A percentile compares a stretch with the other conserved stretches of the same genome.
phyloP scores from a whole-genome alignment of 2,888 invertebrate species.

The Chrysodeixis includens region DNA sequence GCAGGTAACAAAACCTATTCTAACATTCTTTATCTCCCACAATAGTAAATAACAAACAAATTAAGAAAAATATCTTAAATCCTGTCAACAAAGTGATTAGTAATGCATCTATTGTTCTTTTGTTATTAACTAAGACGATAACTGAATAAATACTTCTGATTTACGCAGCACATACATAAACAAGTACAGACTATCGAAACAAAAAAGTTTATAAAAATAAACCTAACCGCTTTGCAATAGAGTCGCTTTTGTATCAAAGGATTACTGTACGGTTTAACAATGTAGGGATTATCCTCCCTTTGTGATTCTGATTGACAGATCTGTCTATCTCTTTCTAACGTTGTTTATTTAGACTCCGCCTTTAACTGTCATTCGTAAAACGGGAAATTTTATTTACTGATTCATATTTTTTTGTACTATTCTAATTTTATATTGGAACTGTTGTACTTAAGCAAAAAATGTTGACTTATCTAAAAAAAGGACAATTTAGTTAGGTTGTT shows the following conservation, averaged over 20 bases:
- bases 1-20: conserved; percentile 18
- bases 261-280: conserved; percentile 43
- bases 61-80: conserved; percentile 39
- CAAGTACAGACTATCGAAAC: conserved; percentile 12
- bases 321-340: conserved; percentile 62
- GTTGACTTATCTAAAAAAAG: not conserved
- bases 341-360: conserved; percentile 67
- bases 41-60: conserved; percentile 40
- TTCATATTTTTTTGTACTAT: not conserved
- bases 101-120: conserved; percentile 49
- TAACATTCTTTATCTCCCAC: conserved; percentile 18
- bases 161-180: conserved; percentile 37
- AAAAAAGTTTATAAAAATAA: not conserved
- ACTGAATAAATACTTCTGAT: conserved; percentile 36
- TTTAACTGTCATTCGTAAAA: conserved; percentile 31
- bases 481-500: no score
- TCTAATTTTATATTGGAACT: no score
- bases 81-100: conserved; percentile 73
- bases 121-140: conserved; percentile 45
- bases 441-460: no score
- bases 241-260: not conserved
- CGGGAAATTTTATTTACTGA: not conserved
- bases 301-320: conserved; percentile 76
- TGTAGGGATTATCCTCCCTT: conserved; percentile 65
- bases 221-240: not conserved